Evolutionary conservation across 2,888 invertebrate genomes (phyloP).

Genomic region (Bombylius discolor): DNA sequence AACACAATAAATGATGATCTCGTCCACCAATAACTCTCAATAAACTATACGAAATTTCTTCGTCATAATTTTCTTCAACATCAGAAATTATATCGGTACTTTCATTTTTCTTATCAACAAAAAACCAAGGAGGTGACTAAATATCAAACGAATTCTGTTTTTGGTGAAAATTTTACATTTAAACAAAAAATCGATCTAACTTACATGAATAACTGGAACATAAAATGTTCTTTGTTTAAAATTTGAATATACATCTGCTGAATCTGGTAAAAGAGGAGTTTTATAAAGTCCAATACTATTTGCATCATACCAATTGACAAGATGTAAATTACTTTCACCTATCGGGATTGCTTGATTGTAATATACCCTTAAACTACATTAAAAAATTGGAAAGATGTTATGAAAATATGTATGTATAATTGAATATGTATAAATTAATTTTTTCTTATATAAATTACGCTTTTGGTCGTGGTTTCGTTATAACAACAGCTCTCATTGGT

Average conservation of each 20-base stretch:
- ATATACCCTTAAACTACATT: conserved; percentile 50
- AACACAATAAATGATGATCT: conserved; percentile 52
- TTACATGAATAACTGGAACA: conserved; percentile 60
- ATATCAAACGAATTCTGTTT: neutral
- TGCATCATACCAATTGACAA: conserved; percentile 63
- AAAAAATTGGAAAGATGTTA: neutral
- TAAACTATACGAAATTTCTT: conserved; percentile 4
- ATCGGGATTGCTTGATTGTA: conserved; percentile 57
- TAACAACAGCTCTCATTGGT: conserved; percentile 45
- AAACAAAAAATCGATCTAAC: too few relatives aligned
- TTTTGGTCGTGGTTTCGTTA: conserved; percentile 42
- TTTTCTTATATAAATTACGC: conserved; percentile 18
- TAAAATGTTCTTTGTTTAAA: conserved; percentile 50
- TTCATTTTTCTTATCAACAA: conserved; percentile 50
- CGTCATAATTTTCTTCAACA: too few relatives aligned
- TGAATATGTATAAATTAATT: neutral
- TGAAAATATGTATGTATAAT: neutral
- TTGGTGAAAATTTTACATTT: too few relatives aligned
- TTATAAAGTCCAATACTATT: conserved; percentile 45
- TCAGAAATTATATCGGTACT: neutral
- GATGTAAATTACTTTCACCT: conserved; percentile 42
- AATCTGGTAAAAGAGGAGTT: conserved; percentile 50
- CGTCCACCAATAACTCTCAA: conserved; percentile 50
- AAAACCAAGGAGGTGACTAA: conserved; percentile 64
- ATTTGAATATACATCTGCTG: conserved; percentile 48